phyloP scores from a whole-genome alignment of 2,888 invertebrate species.

The Drosophila antonietae region DNA sequence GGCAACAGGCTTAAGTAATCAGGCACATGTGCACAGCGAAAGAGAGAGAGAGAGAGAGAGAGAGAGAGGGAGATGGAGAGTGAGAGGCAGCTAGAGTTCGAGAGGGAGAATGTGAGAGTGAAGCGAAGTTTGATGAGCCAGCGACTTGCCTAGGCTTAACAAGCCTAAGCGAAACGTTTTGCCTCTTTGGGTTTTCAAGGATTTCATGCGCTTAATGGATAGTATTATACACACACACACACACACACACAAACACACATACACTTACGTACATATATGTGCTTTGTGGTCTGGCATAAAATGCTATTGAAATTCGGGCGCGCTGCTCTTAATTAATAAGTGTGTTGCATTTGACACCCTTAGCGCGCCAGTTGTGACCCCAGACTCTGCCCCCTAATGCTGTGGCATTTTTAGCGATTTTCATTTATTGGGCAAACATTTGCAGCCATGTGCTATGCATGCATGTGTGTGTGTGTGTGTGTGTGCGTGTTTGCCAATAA shows the following conservation, averaged over 20 bases:
- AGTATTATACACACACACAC: neutral
- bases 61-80: neutral
- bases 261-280: slow-evolving; percentile 28
- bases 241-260: neutral
- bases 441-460: slow-evolving; percentile 60
- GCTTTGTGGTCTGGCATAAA: slow-evolving; percentile 66
- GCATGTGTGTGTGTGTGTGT: slow-evolving; percentile 1
- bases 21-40: neutral
- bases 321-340: slow-evolving; percentile 72
- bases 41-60: neutral
- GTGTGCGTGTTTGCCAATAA: slow-evolving; percentile 45
- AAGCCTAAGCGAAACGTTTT: slow-evolving; percentile 24
- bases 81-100: neutral
- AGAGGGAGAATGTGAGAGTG: neutral
- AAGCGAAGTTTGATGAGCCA: slow-evolving; percentile 59
- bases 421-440: slow-evolving; percentile 71
- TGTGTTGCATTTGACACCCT: slow-evolving; percentile 67
- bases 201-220: slow-evolving; percentile 36
- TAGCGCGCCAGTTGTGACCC: neutral
- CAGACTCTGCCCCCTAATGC: slow-evolving; percentile 1
- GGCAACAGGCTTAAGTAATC: slow-evolving; percentile 30
- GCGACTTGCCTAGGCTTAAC: slow-evolving; percentile 37
- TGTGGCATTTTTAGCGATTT: slow-evolving; percentile 60
- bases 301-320: slow-evolving; percentile 48
- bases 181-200: slow-evolving; percentile 15